Conservation (phyloP, 2,888 invertebrate genomes). For the Tinea pellionella region DNA sequence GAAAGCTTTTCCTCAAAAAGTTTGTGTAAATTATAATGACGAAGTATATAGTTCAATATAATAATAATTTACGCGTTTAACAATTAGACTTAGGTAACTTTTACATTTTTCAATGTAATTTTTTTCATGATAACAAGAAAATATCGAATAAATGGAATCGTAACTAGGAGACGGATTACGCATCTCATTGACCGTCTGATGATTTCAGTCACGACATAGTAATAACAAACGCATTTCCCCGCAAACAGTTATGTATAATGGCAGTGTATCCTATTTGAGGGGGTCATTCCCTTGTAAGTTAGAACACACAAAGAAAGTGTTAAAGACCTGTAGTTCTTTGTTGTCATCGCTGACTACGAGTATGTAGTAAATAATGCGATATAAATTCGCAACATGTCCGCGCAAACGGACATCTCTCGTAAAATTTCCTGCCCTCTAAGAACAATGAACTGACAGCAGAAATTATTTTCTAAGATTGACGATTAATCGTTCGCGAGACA, state of each 20-base stretch:
- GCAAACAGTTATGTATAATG: neutral
- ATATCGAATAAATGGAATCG: conserved; percentile 57
- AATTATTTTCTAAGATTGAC: conserved; percentile 7
- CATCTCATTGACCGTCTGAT: conserved; percentile 23
- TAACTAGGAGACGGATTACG: conserved; percentile 51
- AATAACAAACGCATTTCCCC: neutral
- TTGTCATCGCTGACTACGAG: conserved; percentile 35
- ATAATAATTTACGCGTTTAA: too few species aligned
- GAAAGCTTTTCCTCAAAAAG: too few species aligned
- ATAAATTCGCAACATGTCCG: conserved; percentile 57
- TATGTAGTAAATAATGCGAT: conserved; percentile 48
- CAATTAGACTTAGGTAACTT: too few species aligned
- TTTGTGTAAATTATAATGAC: too few species aligned
- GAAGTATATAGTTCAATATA: too few species aligned
- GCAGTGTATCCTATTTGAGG: neutral
- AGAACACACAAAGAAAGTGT: conserved; percentile 34
- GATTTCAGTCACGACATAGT: conserved; percentile 32
- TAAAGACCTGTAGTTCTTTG: conserved; percentile 49
- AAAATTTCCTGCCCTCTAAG: conserved; percentile 46
- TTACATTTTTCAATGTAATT: too few species aligned
- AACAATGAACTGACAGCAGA: conserved; percentile 46
- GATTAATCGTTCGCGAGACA: too few species aligned
- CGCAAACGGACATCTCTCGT: conserved; percentile 46
- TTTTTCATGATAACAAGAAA: too few species aligned
- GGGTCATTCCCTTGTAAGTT: neutral